Conservation (phyloP, 2,888 invertebrate genomes). For the Andrena bucephala region DNA sequence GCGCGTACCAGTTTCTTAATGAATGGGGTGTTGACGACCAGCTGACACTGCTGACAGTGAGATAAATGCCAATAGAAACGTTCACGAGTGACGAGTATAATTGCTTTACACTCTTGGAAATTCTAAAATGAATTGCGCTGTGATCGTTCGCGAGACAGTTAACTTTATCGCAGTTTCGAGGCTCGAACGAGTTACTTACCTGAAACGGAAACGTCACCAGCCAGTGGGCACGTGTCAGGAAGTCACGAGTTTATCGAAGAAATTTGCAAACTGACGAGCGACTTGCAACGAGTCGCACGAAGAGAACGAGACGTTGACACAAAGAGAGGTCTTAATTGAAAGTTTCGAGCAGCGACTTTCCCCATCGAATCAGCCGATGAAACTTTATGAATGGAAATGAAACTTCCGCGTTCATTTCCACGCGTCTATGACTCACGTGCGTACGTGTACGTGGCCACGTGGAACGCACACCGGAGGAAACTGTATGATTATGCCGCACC, state of each 20-base stretch:
- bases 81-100: background rate
- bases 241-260: background rate
- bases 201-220: background rate
- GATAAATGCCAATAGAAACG: background rate
- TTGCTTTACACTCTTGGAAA: background rate
- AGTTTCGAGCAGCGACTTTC: background rate
- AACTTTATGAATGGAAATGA: constrained; percentile 4
- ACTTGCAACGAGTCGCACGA: background rate
- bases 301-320: background rate
- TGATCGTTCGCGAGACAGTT: background rate
- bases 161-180: background rate
- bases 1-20: too few species aligned
- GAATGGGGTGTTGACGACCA: too few species aligned
- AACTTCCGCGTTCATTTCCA: background rate
- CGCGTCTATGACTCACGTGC: background rate
- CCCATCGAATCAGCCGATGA: background rate
- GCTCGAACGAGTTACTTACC: background rate
- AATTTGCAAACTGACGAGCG: background rate
- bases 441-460: background rate
- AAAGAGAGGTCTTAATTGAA: background rate
- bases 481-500: background rate
- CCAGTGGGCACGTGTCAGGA: background rate
- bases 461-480: background rate
- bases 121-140: background rate
- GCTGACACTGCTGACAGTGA: too few species aligned